phyloP scores from a whole-genome alignment of 2,113 vertebrate genomes.

The Tachuris rubrigastra region DNA sequence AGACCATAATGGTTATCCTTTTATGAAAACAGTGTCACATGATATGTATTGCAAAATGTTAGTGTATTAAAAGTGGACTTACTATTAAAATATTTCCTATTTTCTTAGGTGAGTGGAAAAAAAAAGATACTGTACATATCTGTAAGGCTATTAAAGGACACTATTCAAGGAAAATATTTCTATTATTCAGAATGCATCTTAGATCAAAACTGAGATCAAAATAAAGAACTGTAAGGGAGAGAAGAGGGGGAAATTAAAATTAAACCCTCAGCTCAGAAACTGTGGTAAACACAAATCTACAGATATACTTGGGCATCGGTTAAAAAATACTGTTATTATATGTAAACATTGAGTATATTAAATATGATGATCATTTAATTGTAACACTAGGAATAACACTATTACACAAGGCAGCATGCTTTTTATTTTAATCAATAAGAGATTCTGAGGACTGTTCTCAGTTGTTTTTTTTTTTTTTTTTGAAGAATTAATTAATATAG shows the following conservation, averaged over 20 bases:
- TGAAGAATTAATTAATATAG: background rate
- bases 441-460: background rate
- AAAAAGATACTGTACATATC: background rate
- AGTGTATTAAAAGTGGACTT: background rate
- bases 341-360: background rate
- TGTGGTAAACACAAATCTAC: background rate
- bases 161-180: background rate
- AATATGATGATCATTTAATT: background rate
- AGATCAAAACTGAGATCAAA: background rate
- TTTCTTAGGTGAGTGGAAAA: background rate
- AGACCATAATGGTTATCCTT: background rate
- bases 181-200: background rate
- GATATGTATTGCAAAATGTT: background rate
- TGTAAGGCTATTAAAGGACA: background rate
- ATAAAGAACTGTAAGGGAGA: background rate
- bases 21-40: background rate
- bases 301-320: too few relatives aligned
- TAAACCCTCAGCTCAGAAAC: background rate
- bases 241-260: background rate
- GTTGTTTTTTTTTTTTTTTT: background rate
- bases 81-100: background rate
- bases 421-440: background rate
- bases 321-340: background rate
- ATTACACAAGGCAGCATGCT: accelerated
- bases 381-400: background rate